A percentile compares a stretch with the other conserved stretches of the same genome.
These are phyloP conservation scores for Artemia franciscana DNA, from an alignment of 1,140 invertebrate genomes.

Conservation along the genomic window DNA sequence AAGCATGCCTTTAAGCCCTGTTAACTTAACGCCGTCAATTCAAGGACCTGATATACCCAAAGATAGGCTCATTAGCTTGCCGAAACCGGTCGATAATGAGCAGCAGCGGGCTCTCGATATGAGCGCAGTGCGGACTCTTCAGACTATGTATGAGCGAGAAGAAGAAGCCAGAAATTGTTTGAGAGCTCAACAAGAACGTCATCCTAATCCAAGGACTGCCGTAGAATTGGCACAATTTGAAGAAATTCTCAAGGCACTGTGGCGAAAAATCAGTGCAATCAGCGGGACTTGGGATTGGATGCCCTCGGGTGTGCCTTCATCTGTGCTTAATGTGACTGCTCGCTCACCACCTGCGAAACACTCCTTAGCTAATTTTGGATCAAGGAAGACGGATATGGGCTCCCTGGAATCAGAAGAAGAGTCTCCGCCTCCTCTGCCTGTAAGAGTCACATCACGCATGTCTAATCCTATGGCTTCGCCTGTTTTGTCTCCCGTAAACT, in stretches of 20 bases:
- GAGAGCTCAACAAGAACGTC: conserved; percentile 30
- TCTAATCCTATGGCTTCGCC: neutral
- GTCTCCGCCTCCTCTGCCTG: conserved; percentile 31
- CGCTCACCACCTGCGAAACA: conserved; percentile 5
- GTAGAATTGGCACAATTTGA: conserved; percentile 32
- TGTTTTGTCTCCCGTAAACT: conserved; percentile 4
- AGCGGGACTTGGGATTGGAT: neutral
- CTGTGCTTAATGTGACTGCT: neutral
- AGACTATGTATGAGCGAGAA: conserved; percentile 55
- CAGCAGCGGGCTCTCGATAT: conserved; percentile 48
- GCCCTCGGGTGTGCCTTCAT: neutral
- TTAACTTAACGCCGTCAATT: too few relatives aligned
- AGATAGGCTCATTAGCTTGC: too few relatives aligned
- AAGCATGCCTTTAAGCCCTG: too few relatives aligned
- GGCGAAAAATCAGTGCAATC: conserved; percentile 26
- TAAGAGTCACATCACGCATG: conserved; percentile 20
- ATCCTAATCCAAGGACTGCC: conserved; percentile 23
- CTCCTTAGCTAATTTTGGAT: conserved; percentile 20
- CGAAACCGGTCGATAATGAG: too few relatives aligned
- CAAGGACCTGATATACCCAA: too few relatives aligned
- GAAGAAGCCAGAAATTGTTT: conserved; percentile 44
- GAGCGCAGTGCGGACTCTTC: conserved; percentile 44
- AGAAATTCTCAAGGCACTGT: conserved; percentile 31
- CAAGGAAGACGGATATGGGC: conserved; percentile 16
- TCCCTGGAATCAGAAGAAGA: neutral